phyloP scores from a whole-genome alignment of 2,113 vertebrate genomes.

The Toxotes chatareus region DNA sequence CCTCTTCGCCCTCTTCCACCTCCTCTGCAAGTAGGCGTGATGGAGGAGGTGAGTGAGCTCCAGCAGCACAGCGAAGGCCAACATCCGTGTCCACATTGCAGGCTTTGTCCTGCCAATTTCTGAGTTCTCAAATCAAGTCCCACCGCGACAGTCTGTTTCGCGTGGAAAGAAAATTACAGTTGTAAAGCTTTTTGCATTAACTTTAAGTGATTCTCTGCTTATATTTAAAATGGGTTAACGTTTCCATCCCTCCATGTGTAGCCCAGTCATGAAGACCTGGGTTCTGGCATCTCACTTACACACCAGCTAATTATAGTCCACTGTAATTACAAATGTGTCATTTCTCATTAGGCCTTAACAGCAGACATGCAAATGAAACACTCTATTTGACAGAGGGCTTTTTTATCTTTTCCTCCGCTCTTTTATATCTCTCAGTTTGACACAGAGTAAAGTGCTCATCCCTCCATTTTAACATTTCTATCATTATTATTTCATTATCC shows the following conservation, averaged over 20 bases:
- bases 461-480: slow-evolving; percentile 41
- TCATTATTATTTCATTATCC: slow-evolving; percentile 57
- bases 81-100: slow-evolving; percentile 39
- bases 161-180: slow-evolving; percentile 11
- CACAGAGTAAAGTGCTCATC: slow-evolving; percentile 34
- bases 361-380: slow-evolving; percentile 69
- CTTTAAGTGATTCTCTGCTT: not conserved
- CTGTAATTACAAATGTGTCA: slow-evolving; percentile 81
- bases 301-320: slow-evolving; percentile 74
- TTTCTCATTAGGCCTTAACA: slow-evolving; percentile 76
- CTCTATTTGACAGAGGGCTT: slow-evolving; percentile 44
- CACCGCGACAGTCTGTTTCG: slow-evolving; percentile 11
- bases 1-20: slow-evolving; percentile 53
- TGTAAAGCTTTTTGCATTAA: not conserved
- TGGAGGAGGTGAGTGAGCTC: slow-evolving; percentile 69
- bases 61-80: slow-evolving; percentile 39
- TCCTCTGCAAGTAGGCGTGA: slow-evolving; percentile 67
- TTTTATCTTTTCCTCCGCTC: slow-evolving; percentile 32
- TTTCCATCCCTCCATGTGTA: not conserved
- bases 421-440: slow-evolving; percentile 49
- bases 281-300: slow-evolving; percentile 72
- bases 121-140: slow-evolving; percentile 29
- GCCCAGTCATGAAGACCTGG: slow-evolving; percentile 46
- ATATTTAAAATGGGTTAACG: slow-evolving; percentile 6
- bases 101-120: slow-evolving; percentile 48